A percentile compares a stretch with the other conserved stretches of the same genome.
These are phyloP conservation scores for Jaculus jaculus DNA, from an alignment of 2,113 vertebrate species.

Conservation along the genomic window DNA sequence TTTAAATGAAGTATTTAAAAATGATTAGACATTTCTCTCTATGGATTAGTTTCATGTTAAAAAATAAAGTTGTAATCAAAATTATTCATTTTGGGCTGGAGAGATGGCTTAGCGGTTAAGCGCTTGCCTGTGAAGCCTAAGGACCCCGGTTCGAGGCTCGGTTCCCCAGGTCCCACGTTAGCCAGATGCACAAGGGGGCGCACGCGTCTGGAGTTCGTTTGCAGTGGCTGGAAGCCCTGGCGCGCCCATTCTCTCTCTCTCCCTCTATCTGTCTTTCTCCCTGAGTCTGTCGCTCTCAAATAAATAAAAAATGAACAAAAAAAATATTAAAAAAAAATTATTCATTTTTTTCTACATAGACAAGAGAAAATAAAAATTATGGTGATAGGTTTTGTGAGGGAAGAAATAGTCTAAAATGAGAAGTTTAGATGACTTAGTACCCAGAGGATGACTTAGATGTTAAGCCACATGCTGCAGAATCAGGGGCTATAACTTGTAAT, in stretches of 20 bases:
- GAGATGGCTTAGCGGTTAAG: no score
- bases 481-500: constrained; percentile 46
- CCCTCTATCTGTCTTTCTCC: no score
- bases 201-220: no score
- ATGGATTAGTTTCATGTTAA: not conserved
- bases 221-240: no score
- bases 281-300: no score
- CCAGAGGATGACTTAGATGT: constrained; percentile 26
- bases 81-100: constrained; percentile 39
- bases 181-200: no score
- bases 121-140: no score
- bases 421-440: not conserved
- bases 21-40: not conserved
- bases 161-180: no score
- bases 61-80: constrained; percentile 18
- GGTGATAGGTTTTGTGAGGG: constrained; percentile 22
- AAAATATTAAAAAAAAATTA: no score
- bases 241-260: no score
- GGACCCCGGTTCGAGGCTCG: no score
- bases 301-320: no score
- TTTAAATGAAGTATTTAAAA: constrained; percentile 35
- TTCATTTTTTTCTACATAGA: constrained; percentile 22
- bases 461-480: constrained; percentile 38
- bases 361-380: not conserved
- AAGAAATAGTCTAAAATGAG: constrained; percentile 18